Conservation (phyloP, 2,113 vertebrate species). For the Sinocyclocheilus anophthalmus region DNA sequence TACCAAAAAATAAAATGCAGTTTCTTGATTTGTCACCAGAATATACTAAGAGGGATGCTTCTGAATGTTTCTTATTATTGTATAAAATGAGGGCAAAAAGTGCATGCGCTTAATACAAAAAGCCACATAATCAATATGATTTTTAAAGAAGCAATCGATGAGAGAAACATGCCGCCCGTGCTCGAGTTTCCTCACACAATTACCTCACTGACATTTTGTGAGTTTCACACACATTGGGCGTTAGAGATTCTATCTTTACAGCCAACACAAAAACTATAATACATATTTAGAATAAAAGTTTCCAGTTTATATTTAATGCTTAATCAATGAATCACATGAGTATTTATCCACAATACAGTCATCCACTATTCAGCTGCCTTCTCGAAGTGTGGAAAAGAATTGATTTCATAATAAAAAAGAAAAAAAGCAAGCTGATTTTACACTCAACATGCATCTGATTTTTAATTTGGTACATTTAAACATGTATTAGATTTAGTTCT, state of each 20-base stretch:
- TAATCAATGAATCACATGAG: background rate
- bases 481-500: background rate
- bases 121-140: background rate
- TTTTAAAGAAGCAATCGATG: slow-evolving; percentile 10
- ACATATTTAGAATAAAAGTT: background rate
- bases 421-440: background rate
- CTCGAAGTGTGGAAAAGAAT: background rate
- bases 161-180: background rate
- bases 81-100: background rate
- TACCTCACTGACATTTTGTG: slow-evolving; percentile 27
- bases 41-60: background rate
- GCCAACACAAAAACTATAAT: background rate
- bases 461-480: background rate
- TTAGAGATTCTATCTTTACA: background rate
- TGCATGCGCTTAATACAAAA: background rate
- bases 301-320: background rate
- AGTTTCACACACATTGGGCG: slow-evolving; percentile 13
- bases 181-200: slow-evolving; percentile 16
- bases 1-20: background rate
- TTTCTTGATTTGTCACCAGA: background rate
- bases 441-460: background rate
- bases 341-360: background rate
- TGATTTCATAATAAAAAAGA: too few relatives aligned
- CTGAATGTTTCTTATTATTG: background rate
- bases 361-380: background rate